Evolutionary conservation across 1,140 invertebrate genomes (phyloP).

Genomic region (Cecropterus lyciades): DNA sequence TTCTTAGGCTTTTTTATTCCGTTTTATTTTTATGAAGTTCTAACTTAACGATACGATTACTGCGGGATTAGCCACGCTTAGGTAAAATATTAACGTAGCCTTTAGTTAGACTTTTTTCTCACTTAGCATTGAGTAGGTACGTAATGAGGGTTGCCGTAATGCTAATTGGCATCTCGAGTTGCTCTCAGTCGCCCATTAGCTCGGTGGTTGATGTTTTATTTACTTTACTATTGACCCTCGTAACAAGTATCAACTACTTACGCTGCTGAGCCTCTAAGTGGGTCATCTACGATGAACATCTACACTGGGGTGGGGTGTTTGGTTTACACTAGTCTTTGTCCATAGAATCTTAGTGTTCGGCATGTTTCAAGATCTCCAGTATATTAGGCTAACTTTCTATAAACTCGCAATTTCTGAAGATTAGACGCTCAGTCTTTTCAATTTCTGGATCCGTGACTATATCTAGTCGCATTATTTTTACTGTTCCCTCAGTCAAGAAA

Average conservation of each 20-base stretch:
- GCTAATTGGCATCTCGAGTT: conserved; percentile 4
- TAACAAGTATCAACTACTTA: conserved; percentile 1
- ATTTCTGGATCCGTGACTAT: too few species aligned
- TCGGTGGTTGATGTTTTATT: conserved; percentile 4
- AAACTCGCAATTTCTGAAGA: too few species aligned
- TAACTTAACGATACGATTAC: too few species aligned
- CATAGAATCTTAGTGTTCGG: too few species aligned
- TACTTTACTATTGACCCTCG: conserved; percentile 2
- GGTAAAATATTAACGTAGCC: background rate
- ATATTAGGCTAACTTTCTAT: too few species aligned
- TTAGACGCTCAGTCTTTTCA: too few species aligned
- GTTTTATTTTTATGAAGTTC: too few species aligned
- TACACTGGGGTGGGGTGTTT: background rate
- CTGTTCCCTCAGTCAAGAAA: too few species aligned
- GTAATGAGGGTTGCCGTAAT: background rate
- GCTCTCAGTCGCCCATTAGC: conserved; percentile 1
- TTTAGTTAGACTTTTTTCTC: background rate
- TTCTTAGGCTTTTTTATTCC: too few species aligned
- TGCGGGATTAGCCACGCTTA: too few species aligned
- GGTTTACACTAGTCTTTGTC: background rate
- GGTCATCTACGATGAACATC: background rate
- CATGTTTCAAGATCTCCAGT: too few species aligned
- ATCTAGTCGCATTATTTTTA: too few species aligned
- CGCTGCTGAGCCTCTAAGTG: background rate
- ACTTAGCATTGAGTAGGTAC: conserved; percentile 3